These are phyloP conservation scores for Ailuropoda melanoleuca DNA, from an alignment of 2,113 vertebrate genomes.

Conservation along the genomic window DNA sequence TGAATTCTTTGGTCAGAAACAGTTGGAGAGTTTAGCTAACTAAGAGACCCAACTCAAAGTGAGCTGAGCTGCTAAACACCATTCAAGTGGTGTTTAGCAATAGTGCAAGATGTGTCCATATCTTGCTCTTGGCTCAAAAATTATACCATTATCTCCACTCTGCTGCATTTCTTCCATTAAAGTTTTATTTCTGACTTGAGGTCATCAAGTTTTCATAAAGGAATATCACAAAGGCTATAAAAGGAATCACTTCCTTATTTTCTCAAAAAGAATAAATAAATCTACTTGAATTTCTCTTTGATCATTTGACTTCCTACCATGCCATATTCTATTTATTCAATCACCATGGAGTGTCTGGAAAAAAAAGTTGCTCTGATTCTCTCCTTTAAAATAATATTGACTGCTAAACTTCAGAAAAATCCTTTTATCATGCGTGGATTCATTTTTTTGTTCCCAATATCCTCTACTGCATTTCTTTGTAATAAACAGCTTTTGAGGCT, in stretches of 20 bases:
- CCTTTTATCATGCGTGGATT: conserved; percentile 76
- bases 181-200: conserved; percentile 81
- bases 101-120: conserved; percentile 73
- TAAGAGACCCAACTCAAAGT: conserved; percentile 80
- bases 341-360: conserved; percentile 66
- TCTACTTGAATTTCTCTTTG: conserved; percentile 79
- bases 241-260: conserved; percentile 84
- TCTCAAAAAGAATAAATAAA: conserved; percentile 83
- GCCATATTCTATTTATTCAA: conserved; percentile 82
- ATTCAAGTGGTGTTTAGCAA: conserved; percentile 79
- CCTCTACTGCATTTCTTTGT: conserved; percentile 67
- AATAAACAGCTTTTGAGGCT: conserved; percentile 76
- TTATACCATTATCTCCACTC: conserved; percentile 79
- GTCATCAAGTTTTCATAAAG: conserved; percentile 79
- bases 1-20: conserved; percentile 80
- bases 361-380: conserved; percentile 75
- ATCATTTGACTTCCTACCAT: conserved; percentile 81
- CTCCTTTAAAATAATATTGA: conserved; percentile 80
- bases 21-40: conserved; percentile 81
- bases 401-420: conserved; percentile 76
- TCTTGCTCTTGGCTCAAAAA: conserved; percentile 75
- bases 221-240: conserved; percentile 81
- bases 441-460: conserved; percentile 76
- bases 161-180: conserved; percentile 76
- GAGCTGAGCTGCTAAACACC: conserved; percentile 79